Base-by-base conservation (phyloP, 1,140 invertebrate species). In the Drosophila lacteicornis region DNA sequence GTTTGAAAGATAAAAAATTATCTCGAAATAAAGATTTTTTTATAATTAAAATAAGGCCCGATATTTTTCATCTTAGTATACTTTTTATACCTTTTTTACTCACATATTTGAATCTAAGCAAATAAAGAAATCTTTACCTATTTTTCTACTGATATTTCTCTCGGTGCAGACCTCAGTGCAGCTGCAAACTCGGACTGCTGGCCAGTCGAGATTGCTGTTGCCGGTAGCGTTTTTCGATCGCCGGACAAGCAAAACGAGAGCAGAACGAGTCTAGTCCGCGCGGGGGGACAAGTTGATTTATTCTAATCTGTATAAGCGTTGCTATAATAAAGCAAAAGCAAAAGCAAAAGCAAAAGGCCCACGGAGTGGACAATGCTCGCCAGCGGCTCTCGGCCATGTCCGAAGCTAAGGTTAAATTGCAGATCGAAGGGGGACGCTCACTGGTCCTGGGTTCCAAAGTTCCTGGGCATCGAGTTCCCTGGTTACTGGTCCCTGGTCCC, bases 261-360 rank as follows among this genome's bases (percentile, higher is more conserved):
- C 49, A 65, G 50, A 69, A 40, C 47, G 57, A 50, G 75, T 40
- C 53, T 49, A 55, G 55, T n/a, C 51, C 15, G 15, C 42, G 19
- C 9, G 57, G 66, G 59, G 49, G 82, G 66, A 55, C 81, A 80
- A 78, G 73, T 87, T 87, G 84, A 87, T 87, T 87, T 87, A 87
- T 87, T 87, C 84, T 87, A 87, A 87, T 87, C 84, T 87, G 84
- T 87, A 88, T 87, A 87, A 87, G 84, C 80, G 81, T 78, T 80
- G 84, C 84, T 79, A 80, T 88, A 88, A 87, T 87, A 87, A 87
- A 87, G 84, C 84, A 87, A 88, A 87, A 84, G 65, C 53, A 55
- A 38, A 53, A n/a, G 30, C 30, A 33, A 33, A 33, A 11, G 33
- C 12, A 22, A 22, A 55, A 55, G 75, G 79, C 68, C 63, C 82